Conservation (phyloP, 1,140 invertebrate genomes). For the Procambarus clarkii region DNA sequence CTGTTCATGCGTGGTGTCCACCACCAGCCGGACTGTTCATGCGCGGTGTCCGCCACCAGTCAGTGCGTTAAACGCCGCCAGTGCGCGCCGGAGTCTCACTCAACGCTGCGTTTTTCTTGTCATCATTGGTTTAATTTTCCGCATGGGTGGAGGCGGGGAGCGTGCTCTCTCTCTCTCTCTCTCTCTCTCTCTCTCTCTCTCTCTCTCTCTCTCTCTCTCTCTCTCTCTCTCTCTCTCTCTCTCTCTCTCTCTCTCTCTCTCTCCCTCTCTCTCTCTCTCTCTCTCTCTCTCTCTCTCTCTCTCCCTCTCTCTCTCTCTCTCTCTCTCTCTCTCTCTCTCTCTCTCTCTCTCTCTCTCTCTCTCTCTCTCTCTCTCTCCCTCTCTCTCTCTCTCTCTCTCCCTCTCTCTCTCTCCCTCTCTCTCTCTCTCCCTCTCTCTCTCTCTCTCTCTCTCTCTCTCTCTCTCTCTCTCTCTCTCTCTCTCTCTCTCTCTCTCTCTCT, state of each 20-base stretch:
- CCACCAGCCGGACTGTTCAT: no score
- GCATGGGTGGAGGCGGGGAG: no score
- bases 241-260: not conserved
- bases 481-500: not conserved
- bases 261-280: no score
- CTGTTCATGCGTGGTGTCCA: no score
- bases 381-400: not conserved
- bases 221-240: no score
- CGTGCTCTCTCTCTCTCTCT: no score
- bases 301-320: not conserved
- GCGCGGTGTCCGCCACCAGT: no score
- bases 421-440: not conserved
- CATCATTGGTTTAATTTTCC: no score
- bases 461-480: no score
- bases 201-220: not conserved
- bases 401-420: not conserved
- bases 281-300: not conserved
- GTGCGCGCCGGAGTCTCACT: no score
- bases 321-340: not conserved
- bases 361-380: not conserved
- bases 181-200: not conserved
- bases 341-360: conserved; percentile 6
- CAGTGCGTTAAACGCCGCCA: no score
- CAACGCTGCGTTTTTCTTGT: no score
- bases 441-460: not conserved